Base-by-base conservation (phyloP, 2,797 vertebrate genomes). In the Prionace glauca region DNA sequence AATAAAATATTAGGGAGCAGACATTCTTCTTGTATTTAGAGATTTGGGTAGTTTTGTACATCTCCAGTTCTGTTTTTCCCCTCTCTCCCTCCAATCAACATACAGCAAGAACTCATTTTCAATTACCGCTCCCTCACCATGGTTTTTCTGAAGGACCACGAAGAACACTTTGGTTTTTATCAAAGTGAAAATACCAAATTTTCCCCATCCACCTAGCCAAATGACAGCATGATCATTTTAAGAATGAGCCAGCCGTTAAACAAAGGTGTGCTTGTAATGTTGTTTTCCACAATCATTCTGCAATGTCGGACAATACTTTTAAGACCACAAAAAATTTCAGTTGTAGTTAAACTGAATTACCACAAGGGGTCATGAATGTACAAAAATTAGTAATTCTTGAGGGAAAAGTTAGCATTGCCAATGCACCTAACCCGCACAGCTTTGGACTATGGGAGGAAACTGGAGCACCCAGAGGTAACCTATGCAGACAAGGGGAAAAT, bases 351-450 rank as follows among this genome's bases (percentile, higher is more conserved):
- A 94, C 60, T 60, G n/a, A 77, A 74, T 77, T n/a, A 77, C 93
- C 93, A 95, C 71, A 74, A 95, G 93, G 45, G 93, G 93, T 95
- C 93, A 77, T 29, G 29, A 77, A 16, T 95, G 93, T 5, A 74
- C 56, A 60, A 74, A 50, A 45, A 69, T 95, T 1, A 74, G 56
- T 60, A 14, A 11, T 32, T 41, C 45, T 32, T 56, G 3, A 5
- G 50, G 50, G 50, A 56, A 7, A 56, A 56, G 3, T 56, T 56
- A 56, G 50, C 50, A 7, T 56, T 0, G 3, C 50, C 50, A 56
- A 56, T 56, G 50, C 50, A 56, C 50, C 3, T 56, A 56, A 56
- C 50, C 5, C 1, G 45, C 45, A 3, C 45, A 50, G 0, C 45
- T 56, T 56, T 3, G 50, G 50, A 56, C 50, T 56, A 3, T 56